Conservation (phyloP, 1,140 invertebrate species). For the Pseudomyrmex cubaensis region DNA sequence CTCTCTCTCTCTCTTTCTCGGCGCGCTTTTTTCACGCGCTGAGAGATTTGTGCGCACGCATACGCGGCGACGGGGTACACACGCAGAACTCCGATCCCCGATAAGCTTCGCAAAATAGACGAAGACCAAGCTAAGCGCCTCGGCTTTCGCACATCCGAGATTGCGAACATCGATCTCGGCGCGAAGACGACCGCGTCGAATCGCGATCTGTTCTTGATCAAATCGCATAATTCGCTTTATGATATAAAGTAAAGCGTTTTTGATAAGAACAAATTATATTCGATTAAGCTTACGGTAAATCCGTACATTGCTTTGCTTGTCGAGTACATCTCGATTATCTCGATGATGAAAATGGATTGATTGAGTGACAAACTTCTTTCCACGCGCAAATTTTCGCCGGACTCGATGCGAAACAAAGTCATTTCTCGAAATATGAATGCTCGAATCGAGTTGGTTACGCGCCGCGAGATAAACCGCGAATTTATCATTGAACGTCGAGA, state of each 20-base stretch:
- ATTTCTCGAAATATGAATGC: neutral
- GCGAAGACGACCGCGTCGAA: neutral
- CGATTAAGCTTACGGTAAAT: neutral
- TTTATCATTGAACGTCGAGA: conserved; percentile 3
- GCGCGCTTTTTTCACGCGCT: neutral
- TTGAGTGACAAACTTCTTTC: too few relatives aligned
- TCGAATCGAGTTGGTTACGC: neutral
- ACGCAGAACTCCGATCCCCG: neutral
- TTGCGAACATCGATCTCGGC: neutral
- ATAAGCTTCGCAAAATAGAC: conserved; percentile 12
- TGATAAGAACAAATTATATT: neutral
- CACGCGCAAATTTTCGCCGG: too few relatives aligned
- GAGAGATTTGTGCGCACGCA: too few relatives aligned
- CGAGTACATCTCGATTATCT: neutral
- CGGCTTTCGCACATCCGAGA: neutral
- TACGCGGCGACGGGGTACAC: neutral
- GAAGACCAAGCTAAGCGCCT: neutral
- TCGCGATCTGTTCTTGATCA: neutral
- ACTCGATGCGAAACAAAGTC: neutral
- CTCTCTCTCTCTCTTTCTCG: neutral
- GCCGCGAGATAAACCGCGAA: conserved; percentile 4
- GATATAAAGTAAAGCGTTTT: neutral
- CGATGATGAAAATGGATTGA: too few relatives aligned
- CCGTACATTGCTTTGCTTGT: neutral
- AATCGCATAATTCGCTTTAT: neutral